Evolutionary conservation across 2,113 vertebrate species (phyloP).

Genomic region (Otolemur garnettii): DNA sequence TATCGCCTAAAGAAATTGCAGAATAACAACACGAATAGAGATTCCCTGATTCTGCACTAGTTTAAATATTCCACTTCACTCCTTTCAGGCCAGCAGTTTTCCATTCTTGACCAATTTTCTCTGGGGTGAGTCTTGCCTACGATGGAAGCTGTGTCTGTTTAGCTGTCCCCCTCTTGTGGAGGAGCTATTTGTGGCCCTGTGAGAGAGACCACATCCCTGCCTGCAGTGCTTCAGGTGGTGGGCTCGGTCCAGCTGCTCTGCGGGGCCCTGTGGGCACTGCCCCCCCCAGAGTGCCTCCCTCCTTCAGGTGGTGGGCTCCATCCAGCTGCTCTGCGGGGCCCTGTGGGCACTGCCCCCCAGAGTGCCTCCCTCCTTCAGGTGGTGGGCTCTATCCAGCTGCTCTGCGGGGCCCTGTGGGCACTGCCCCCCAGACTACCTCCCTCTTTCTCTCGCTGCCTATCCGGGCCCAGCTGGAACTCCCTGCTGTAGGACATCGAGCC

Average conservation of each 20-base stretch:
- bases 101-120: not conserved
- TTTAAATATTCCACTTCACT: rapidly evolving
- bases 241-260: too few species aligned
- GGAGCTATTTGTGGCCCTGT: not conserved
- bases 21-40: not conserved
- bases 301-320: too few species aligned
- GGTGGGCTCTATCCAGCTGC: not conserved
- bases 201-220: rapidly evolving
- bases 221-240: not conserved
- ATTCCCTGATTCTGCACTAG: rapidly evolving
- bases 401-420: rapidly evolving
- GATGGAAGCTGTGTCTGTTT: rapidly evolving
- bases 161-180: rapidly evolving
- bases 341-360: too few species aligned
- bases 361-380: too few species aligned
- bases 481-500: rapidly evolving
- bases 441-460: not conserved
- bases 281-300: too few species aligned
- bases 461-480: rapidly evolving
- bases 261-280: too few species aligned
- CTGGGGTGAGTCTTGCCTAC: not conserved
- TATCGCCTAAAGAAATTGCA: not conserved
- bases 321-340: too few species aligned
- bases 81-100: not conserved
- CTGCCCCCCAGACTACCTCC: not conserved